These are phyloP conservation scores for Strongylocentrotus purpuratus DNA, from an alignment of 35 echinoderm and acorn worm species.

Conservation along the genomic window DNA sequence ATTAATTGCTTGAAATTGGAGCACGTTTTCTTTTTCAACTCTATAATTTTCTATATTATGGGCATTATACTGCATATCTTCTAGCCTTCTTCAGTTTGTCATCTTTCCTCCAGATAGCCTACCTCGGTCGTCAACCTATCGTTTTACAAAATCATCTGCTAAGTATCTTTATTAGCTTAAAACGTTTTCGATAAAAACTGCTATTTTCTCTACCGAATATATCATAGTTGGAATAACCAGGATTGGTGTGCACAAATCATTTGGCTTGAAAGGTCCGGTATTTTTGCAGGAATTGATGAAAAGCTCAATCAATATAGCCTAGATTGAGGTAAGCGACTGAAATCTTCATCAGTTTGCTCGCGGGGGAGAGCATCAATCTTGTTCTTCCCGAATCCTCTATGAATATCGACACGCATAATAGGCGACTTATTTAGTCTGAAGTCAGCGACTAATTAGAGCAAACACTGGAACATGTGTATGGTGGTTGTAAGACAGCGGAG, in stretches of 20 bases:
- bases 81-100: background rate
- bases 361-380: background rate
- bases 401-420: constrained; percentile 14
- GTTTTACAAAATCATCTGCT: background rate
- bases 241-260: background rate
- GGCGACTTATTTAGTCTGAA: constrained; percentile 27
- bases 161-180: background rate
- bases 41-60: no score
- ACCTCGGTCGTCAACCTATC: background rate
- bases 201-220: background rate
- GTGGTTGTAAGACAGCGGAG: constrained; percentile 36
- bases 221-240: background rate
- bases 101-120: background rate
- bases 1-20: background rate
- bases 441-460: constrained; percentile 45
- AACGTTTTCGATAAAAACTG: background rate
- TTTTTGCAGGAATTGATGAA: constrained; percentile 12
- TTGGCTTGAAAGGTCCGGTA: background rate
- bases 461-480: constrained; percentile 46
- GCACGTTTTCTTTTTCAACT: background rate
- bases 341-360: constrained; percentile 1
- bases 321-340: constrained; percentile 1
- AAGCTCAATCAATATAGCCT: constrained; percentile 10
- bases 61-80: background rate
- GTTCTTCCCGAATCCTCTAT: background rate